Evolutionary conservation across 1,140 invertebrate species (phyloP), one percentile per base, ranked within the genome.

Genomic region (Diachasma alloeum): DNA sequence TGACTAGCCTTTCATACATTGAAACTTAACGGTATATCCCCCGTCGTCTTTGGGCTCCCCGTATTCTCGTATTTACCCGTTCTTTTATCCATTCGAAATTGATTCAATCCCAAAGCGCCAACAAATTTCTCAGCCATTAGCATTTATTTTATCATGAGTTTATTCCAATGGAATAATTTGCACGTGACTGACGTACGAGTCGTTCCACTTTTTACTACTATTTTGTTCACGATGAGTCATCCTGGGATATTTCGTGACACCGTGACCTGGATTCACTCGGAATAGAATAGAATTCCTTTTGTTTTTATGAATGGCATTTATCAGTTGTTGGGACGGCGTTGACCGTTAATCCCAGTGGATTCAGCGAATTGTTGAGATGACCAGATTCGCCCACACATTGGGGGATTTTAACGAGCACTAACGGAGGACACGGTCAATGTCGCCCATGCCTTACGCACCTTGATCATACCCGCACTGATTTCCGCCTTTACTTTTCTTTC

Each of bases 361-460:
- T 80, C 77, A 80, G 81, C 59, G 24, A 15, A 68, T 68, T 37
- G 0, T 66, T 83, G n/a, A 82, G 86, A 82, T 87, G 84, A 87
- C 86, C 83, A 85, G 86, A 1, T 88, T 82, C 86, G 84, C 87
- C 86, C 83, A 88, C 87, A 82, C 84, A 2, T 56, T 56, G 11
- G 59, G 24, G 2, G 31, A 31, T 24, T 82, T 81, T 73, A 75
- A 84, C 78, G 76, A 83, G 79, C 80, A 82, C 76, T 77, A 83
- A 81, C 70, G 78, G 83, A 87, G 85, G 84, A 85, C 83, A 87
- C 84, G 83, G 86, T 88, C 87, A 88, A 87, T 88, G 87, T 85
- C 86, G 84, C 24, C 19, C 31, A 31, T 31, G 13, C 6, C 11
- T 68, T 74, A 67, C n/a, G 44, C 44, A 46, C n/a, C 44, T 46